These are phyloP conservation scores for Isoperla grammatica DNA, from an alignment of 2,888 invertebrate species.

Conservation along the genomic window DNA sequence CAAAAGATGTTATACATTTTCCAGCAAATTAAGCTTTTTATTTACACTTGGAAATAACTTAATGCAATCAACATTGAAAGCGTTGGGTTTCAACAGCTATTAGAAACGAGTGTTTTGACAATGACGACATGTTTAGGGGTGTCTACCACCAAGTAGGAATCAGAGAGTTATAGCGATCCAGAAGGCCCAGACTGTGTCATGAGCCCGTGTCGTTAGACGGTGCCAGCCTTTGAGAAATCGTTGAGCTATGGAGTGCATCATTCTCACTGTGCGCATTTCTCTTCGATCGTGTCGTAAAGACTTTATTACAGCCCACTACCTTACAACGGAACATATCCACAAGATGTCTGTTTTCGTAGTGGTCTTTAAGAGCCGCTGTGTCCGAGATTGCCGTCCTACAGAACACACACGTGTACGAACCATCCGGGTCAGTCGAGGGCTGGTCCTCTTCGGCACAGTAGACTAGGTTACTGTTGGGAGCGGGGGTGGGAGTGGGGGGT, in stretches of 20 bases:
- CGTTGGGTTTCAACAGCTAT: not conserved
- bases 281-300: conserved; percentile 71
- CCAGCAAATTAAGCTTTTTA: too few relatives aligned
- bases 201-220: conserved; percentile 28
- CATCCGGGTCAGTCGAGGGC: conserved; percentile 59
- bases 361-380: conserved; percentile 45
- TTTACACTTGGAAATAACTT: too few relatives aligned
- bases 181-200: conserved; percentile 33
- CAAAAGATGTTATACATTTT: not conserved
- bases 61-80: too few relatives aligned
- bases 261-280: conserved; percentile 71
- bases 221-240: conserved; percentile 5
- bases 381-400: conserved; percentile 61
- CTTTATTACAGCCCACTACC: conserved; percentile 68
- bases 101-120: not conserved
- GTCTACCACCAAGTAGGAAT: conserved; percentile 30
- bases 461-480: conserved; percentile 41
- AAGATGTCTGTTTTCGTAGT: conserved; percentile 62
- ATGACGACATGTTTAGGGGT: not conserved
- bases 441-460: conserved; percentile 63
- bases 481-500: not conserved
- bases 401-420: conserved; percentile 62
- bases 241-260: conserved; percentile 49
- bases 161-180: conserved; percentile 27
- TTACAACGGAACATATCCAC: conserved; percentile 67